phyloP scores from a whole-genome alignment of 2,888 invertebrate species.

The Lasioglossum figueresi region DNA sequence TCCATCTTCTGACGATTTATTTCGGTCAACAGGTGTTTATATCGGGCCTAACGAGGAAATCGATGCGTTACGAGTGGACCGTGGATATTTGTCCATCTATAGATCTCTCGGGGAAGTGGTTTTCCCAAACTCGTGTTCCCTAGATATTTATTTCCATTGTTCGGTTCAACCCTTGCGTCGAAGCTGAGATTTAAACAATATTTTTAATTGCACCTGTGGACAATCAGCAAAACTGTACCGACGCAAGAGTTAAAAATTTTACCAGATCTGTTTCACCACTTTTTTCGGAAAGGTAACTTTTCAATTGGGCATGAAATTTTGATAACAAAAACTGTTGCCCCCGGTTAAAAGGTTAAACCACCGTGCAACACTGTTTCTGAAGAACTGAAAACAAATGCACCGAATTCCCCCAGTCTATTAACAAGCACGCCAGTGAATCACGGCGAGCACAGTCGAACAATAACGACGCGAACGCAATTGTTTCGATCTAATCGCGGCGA shows the following conservation, averaged over 20 bases:
- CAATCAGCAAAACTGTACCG: background rate
- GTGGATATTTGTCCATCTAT: background rate
- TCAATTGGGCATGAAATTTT: background rate
- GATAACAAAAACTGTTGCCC: background rate
- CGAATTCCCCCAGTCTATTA: background rate
- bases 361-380: background rate
- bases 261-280: background rate
- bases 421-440: background rate
- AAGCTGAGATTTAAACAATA: background rate
- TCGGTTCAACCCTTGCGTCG: background rate
- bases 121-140: background rate
- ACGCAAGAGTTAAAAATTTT: background rate
- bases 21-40: slow-evolving; percentile 12
- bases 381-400: background rate
- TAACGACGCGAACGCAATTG: slow-evolving; percentile 7
- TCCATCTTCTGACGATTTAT: background rate
- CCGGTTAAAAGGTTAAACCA: background rate
- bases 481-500: slow-evolving; percentile 25
- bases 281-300: background rate
- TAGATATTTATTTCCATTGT: background rate
- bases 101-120: background rate
- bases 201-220: background rate
- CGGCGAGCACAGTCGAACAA: background rate
- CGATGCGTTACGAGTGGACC: background rate
- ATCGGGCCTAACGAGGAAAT: background rate